Conservation (phyloP, 2,113 vertebrate species). For the Crotalus viridis region DNA sequence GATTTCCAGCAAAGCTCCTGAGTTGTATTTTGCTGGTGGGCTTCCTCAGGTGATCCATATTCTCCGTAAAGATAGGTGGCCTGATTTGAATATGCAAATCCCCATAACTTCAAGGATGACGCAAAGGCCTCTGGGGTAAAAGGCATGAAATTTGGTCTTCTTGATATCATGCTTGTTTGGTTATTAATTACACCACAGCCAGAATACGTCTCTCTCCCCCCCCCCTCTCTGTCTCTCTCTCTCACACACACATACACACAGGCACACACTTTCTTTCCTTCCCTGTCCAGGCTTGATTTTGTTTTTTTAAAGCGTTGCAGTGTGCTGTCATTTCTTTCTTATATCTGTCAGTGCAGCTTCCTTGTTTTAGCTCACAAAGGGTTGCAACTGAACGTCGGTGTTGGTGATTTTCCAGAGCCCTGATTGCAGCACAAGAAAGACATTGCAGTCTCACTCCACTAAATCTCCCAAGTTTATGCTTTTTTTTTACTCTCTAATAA, state of each 20-base stretch:
- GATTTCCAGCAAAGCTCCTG: conserved; percentile 38
- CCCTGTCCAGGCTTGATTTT: background rate
- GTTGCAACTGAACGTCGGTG: conserved; percentile 18
- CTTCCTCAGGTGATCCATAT: conserved; percentile 33
- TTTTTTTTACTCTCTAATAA: background rate
- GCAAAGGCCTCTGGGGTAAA: background rate
- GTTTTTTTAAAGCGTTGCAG: background rate
- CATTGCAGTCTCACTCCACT: accelerated
- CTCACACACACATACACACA: no score
- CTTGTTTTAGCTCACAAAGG: conserved; percentile 12
- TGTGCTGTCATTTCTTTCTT: background rate
- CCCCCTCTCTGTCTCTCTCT: no score
- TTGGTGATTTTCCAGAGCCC: background rate
- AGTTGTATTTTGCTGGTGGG: conserved; percentile 39
- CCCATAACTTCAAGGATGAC: conserved; percentile 8
- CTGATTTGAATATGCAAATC: conserved; percentile 25
- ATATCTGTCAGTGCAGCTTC: conserved; percentile 33
- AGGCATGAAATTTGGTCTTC: conserved; percentile 18
- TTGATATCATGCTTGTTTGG: background rate
- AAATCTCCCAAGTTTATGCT: background rate
- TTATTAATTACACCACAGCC: conserved; percentile 34
- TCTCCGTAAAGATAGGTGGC: conserved; percentile 2
- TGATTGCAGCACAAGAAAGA: background rate
- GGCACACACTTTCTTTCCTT: background rate
- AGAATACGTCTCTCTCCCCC: background rate